Conservation (phyloP, 2,113 vertebrate genomes). For the Smithornis capensis region DNA sequence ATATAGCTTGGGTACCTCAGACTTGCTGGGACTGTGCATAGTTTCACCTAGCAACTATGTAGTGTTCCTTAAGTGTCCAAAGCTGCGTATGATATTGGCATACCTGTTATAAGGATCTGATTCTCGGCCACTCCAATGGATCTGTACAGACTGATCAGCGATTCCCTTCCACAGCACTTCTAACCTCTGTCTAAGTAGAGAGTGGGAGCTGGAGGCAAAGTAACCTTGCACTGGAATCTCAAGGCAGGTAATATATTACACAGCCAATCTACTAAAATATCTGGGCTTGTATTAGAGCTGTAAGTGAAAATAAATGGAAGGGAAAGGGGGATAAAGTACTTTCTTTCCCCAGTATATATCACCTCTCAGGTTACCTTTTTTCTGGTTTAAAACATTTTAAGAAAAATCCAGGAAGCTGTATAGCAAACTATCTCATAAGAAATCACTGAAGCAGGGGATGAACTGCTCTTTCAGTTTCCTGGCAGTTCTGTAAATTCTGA, state of each 20-base stretch:
- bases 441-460: not conserved
- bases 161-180: not conserved
- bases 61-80: not conserved
- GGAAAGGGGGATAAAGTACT: not conserved
- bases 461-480: not conserved
- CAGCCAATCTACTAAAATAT: not conserved
- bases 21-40: rapidly evolving
- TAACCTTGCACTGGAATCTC: not conserved
- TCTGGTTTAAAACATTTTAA: not conserved
- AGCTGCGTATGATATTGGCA: not conserved
- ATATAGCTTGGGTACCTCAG: not conserved
- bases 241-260: not conserved
- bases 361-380: not conserved
- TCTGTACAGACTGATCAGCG: not conserved
- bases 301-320: constrained; percentile 9
- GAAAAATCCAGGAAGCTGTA: not conserved
- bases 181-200: not conserved
- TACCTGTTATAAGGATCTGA: not conserved
- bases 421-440: not conserved
- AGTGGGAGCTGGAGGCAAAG: not conserved
- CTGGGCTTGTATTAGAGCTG: not conserved
- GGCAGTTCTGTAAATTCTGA: not conserved
- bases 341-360: not conserved
- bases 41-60: not conserved
- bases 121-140: not conserved